Base-by-base conservation (phyloP, 2,888 invertebrate species). In the Mythimna albipuncta region DNA sequence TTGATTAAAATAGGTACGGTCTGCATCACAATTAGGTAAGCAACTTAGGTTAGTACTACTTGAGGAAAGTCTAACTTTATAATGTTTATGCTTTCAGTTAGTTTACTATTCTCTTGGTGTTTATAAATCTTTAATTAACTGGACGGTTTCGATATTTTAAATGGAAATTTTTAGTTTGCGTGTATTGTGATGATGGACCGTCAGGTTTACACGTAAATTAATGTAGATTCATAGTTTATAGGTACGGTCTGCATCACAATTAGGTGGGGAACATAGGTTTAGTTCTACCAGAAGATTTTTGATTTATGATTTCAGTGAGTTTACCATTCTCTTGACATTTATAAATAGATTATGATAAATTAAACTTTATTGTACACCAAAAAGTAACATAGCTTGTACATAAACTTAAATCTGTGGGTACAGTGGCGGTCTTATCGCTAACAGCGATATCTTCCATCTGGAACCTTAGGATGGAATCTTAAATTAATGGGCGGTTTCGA, bases 1-100 rank as follows among this genome's bases (percentile, higher is more conserved):
- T 68, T 82, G 83, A 81, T 81, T 81, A 81, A 84, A 82, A 78
- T 58, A 35, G 65, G 59, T 68, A 74, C 47, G n/a, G 69, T 72
- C 47, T 64, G 71, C 67, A 77, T 54, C 35, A 32, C 54, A 81
- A 74, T 50, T 68, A 58, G 54, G 19, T 55, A 16, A 21, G 38
- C 57, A 67, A 16, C 26, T 75, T n/a, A 32, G 0, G 69, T 47
- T 47, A 4, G 26, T 58, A 54, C 35, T 11, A 4, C 21, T 10
- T 9, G 7, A 5, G 41, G 19, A 47, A 41, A 52, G 9, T n/a
- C 6, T 47, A 16, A 47, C 6, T 44, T 57, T 52, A 13, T 35
- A n/a, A n/a, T 26, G 32, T 32, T n/a, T 38, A 55, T 32, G 26
- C 0, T 50, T 38, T 57, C 0, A 64, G 13, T 57, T 50, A 19